phyloP scores from a whole-genome alignment of 2,888 invertebrate genomes.

The Conomelus anceps region DNA sequence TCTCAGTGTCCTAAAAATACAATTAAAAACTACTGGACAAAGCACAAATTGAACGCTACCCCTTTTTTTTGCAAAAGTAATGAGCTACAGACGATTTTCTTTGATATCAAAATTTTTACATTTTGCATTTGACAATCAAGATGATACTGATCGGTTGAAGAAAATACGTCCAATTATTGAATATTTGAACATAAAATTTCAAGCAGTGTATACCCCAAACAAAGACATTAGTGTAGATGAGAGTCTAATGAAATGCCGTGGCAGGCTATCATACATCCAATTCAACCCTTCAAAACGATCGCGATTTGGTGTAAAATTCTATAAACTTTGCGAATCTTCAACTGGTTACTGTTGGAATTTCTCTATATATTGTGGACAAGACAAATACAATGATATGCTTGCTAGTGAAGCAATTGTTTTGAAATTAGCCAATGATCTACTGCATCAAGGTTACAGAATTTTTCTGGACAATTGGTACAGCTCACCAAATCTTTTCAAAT shows the following conservation, averaged over 20 bases:
- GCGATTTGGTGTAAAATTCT: constrained; percentile 38
- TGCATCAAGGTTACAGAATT: background rate
- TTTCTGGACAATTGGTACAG: constrained; percentile 14
- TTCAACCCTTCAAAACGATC: constrained; percentile 38
- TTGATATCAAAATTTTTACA: background rate
- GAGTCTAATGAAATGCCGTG: constrained; percentile 38
- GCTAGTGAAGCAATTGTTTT: constrained; percentile 16
- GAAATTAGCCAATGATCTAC: constrained; percentile 1
- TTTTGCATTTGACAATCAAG: background rate
- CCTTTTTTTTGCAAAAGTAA: constrained; percentile 1
- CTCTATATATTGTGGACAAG: constrained; percentile 11
- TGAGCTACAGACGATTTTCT: background rate
- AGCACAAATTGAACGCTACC: constrained; percentile 6
- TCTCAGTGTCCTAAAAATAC: background rate
- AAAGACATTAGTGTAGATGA: constrained; percentile 38
- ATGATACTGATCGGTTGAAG: constrained; percentile 28
- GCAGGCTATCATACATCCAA: constrained; percentile 37
- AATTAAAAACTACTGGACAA: constrained; percentile 15
- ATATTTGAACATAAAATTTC: constrained; percentile 9
- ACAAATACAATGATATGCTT: background rate
- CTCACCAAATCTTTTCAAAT: constrained; percentile 4
- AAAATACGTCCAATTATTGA: constrained; percentile 22
- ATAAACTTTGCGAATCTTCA: constrained; percentile 35
- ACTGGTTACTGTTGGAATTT: constrained; percentile 16
- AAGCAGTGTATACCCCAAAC: constrained; percentile 28